A percentile compares a stretch with the other conserved stretches of the same genome.
Evolutionary conservation across 2,888 invertebrate species (phyloP).

Genomic region (Temnothorax rugatulus): DNA sequence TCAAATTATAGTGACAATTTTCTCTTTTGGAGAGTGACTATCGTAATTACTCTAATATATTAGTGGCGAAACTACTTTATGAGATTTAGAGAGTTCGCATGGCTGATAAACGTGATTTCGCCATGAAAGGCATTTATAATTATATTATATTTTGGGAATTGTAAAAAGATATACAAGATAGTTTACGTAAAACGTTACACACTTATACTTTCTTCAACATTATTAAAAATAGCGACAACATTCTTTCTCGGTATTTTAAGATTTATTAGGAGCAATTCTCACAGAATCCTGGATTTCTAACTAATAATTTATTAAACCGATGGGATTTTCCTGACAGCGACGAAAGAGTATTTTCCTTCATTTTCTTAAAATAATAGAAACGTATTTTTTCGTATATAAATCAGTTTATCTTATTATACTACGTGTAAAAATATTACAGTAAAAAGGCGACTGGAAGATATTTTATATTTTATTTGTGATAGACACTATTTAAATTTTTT

Average conservation of each 20-base stretch:
- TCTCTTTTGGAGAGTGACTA: no score
- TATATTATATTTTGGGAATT: slow-evolving; percentile 50
- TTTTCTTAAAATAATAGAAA: not conserved
- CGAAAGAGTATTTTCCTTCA: not conserved
- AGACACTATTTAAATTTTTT: not conserved
- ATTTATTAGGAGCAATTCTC: not conserved
- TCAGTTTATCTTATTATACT: not conserved
- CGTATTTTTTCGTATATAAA: not conserved
- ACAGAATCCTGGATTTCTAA: not conserved
- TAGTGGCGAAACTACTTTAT: no score
- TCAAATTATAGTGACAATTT: no score
- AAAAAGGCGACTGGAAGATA: not conserved
- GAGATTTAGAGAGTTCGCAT: not conserved
- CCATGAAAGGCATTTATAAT: slow-evolving; percentile 48
- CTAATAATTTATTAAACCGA: not conserved
- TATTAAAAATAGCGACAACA: not conserved
- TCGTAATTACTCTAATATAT: no score
- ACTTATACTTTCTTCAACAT: not conserved
- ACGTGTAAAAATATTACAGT: not conserved
- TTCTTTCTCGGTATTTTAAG: not conserved
- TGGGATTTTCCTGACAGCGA: not conserved
- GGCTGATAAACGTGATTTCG: not conserved
- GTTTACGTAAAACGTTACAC: not conserved
- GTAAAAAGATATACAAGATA: not conserved
- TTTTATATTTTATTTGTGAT: not conserved